Percentiles rank a stretch among this genome's conserved stretches.
These are phyloP conservation scores for Neodon shergylaensis DNA, from an alignment of 2,113 vertebrate genomes.

Conservation along the genomic window DNA sequence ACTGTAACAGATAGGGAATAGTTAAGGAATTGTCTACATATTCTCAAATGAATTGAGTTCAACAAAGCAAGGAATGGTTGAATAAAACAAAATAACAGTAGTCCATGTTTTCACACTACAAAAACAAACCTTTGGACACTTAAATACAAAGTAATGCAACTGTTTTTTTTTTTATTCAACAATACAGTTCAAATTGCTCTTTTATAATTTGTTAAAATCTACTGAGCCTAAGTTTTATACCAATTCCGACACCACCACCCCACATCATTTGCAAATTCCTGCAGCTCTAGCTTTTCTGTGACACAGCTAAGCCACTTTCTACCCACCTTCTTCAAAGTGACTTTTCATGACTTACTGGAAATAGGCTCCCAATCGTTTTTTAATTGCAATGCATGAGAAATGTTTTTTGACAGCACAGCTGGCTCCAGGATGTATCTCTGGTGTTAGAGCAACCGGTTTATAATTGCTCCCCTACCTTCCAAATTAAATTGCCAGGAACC, in stretches of 20 bases:
- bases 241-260: neutral
- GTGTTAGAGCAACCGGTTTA: constrained; percentile 62
- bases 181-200: neutral
- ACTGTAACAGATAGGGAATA: neutral
- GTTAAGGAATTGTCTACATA: neutral
- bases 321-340: constrained; percentile 48
- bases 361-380: constrained; percentile 52
- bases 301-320: constrained; percentile 46
- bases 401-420: constrained; percentile 71
- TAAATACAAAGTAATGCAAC: neutral
- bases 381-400: constrained; percentile 70
- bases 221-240: neutral
- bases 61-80: neutral
- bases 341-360: constrained; percentile 64
- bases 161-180: neutral
- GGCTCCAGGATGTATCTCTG: constrained; percentile 53
- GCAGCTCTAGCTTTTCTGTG: neutral
- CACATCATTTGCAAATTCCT: neutral
- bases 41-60: neutral
- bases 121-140: neutral
- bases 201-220: neutral
- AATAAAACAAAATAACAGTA: neutral
- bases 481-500: constrained; percentile 63
- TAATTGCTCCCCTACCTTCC: constrained; percentile 76
- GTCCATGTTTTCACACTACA: neutral